Percentiles rank a stretch among this genome's conserved stretches.
phyloP scores from a whole-genome alignment of 2,888 invertebrate genomes.

The Melangyna quadrimaculata region DNA sequence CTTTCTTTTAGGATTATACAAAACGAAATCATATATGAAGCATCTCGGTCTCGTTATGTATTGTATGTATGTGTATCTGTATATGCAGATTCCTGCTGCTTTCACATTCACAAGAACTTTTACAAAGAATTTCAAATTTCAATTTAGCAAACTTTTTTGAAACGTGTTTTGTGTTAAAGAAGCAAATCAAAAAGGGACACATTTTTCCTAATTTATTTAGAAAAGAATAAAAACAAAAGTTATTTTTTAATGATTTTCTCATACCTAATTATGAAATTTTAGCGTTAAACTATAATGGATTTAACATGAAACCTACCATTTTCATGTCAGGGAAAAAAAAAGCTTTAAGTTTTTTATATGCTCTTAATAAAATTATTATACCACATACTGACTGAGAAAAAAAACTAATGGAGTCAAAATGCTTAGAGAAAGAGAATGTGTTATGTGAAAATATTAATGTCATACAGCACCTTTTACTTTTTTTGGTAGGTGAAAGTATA shows the following conservation, averaged over 20 bases:
- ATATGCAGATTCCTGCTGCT: not conserved
- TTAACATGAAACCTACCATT: not conserved
- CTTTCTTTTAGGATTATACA: constrained; percentile 9
- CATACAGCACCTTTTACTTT: not conserved
- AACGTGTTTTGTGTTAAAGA: not conserved
- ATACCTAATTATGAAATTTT: not conserved
- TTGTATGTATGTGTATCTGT: too few relatives aligned
- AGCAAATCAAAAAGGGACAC: not conserved
- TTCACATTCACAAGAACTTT: not conserved
- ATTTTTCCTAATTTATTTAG: not conserved
- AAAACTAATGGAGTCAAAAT: not conserved
- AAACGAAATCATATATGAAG: constrained; percentile 19
- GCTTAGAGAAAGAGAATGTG: not conserved
- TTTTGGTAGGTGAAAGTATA: too few relatives aligned
- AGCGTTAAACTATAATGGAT: not conserved
- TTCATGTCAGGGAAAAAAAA: not conserved
- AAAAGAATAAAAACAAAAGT: not conserved
- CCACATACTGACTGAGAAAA: not conserved
- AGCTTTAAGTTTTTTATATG: not conserved
- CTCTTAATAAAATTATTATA: not conserved
- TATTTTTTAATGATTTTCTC: not conserved
- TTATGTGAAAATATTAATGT: not conserved
- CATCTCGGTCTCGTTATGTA: not conserved
- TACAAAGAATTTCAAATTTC: constrained; percentile 16
- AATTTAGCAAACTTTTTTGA: not conserved